Evolutionary conservation across 64 coral and sea anemone species (phyloP), one percentile per base, ranked within the genome.

Genomic region (Porites australiensis): DNA sequence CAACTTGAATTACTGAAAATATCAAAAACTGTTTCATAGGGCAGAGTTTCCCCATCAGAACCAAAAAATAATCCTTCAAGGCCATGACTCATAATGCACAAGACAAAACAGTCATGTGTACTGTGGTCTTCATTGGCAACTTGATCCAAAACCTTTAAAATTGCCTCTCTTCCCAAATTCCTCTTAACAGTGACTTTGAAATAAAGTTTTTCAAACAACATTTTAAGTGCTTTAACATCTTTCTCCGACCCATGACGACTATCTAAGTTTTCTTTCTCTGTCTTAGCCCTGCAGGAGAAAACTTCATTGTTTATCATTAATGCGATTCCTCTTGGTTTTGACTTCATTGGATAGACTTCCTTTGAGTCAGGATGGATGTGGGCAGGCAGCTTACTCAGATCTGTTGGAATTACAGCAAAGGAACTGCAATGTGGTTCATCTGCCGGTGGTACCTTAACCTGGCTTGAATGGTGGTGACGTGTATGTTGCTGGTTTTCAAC

Each of bases 51-150:
- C 10, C 94, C 94, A 74, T 96, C 94, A 2, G 59, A 43, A 1
- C 89, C 90, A 12, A 84, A 76, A 74, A 96, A 83, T 18, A 54
- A 16, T 0, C 88, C 86, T 5, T 86, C 90, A 20, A 93, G 43
- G 2, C 94, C 94, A 73, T 96, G 94, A 58, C 94, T 96, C 94
- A 96, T 96, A 13, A 96, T 69, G 19, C 90, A 96, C 11, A 96
- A 64, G 21, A 89, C 94, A 89, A 96, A 93, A 8, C 90, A 88
- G 44, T 96, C 63, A 49, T 89, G 86, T 0, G 4, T 0, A 14
- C 79, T 80, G 73, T 93, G 79, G 50, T 96, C 52, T 0, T 88
- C 71, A 4, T 50, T 13, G 57, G 79, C 68, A 8, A 68, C 50
- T 6, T 76, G 13, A 65, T 89, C 61, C 23, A 81, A 62, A 2